Base-by-base conservation (phyloP, 2,888 invertebrate genomes). In the Crematogaster levior region DNA sequence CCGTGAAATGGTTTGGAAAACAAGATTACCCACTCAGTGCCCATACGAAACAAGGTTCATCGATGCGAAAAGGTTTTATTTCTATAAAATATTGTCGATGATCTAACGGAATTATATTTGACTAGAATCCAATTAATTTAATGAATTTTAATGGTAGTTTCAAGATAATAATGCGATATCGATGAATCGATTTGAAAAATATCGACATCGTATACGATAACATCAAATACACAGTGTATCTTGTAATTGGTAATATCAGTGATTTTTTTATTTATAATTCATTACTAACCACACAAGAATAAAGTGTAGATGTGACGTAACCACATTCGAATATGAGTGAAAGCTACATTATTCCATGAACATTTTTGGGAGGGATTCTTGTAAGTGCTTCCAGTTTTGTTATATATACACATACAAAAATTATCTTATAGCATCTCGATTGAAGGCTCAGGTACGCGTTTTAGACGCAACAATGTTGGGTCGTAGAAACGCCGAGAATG, bases 1-100 rank as follows among this genome's bases (percentile, higher is more conserved):
- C 1, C 37, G 40, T 72, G 24, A 72, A 72, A 72, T 72, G 72
- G 24, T 72, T 30, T 40, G 60, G n/a, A 72, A 72, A 40, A 60
- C 27, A 40, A 40, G 72, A 66, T 60, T 40, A 9, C 4, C 4
- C 37, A 40, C 15, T 0, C n/a, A 7, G 5, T 61, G 30, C 6
- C 10, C 34, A 2, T 15, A 9, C 18, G 21, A 75, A 63, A 65
- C 3, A 2, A 51, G 24, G 9, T 40, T 73, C n/a, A 75, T 2
- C 15, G 27, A 81, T 24, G n/a, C 21, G n/a, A 27, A 34, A 6
- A 43, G 15, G 12, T 43, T 61, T 56, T 27, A 43, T 65, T 80
- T 80, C 63, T 4, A 24, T 15, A 46, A 72, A 73, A 80, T 48
- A 80, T 65, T 53, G 46, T 48, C 4, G n/a, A 73, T 56, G 24